Base-by-base conservation (phyloP, 2,113 vertebrate species). In the Anarrhichthys ocellatus region DNA sequence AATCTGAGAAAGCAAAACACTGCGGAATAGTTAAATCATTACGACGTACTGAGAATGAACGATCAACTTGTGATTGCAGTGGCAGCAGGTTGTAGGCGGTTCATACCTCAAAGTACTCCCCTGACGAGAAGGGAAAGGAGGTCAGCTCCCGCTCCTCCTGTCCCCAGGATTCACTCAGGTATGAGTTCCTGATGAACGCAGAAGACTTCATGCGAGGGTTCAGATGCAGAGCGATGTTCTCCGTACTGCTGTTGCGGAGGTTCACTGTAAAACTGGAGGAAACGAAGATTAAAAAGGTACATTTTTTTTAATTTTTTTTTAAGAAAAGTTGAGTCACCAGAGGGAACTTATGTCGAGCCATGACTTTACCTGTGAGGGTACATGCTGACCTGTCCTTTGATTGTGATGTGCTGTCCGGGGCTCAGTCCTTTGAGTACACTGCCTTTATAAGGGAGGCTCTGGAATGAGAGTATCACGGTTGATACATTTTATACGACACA, bases 51-150 rank as follows among this genome's bases (percentile, higher is more conserved):
- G 11, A 36, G 15, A 40, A 58, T 27, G n/a, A 58, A 14, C 5
- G 32, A 38, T 18, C 15, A 20, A 29, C n/a, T 22, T 22, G 34
- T 65, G 62, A 3, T 24, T 10, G 1, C 17, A 58, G 42, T 24
- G 6, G 1, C 17, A 58, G 42, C 52, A 32, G 38, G 69, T 0
- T 38, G 34, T 5, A 52, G 54, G 18, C 2, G 18, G 17, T 15
- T 67, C 81, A 86, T 94, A 99, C 98, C 97, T 99, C 98, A 93
- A 99, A 99, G 92, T 99, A 99, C 86, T 97, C 97, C 66, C 96
- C 97, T n/a, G 96, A 90, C 11, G 94, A 95, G 89, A 99, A 99
- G 63, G 98, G 98, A 65, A 99, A 99, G 78, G 92, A 75, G 27
- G 92, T 80, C 67, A 97, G 82, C 74, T 94, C 94, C 62, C 78